phyloP scores from a whole-genome alignment of 2,113 vertebrate genomes.

The Boulengerochromis microlepis region DNA sequence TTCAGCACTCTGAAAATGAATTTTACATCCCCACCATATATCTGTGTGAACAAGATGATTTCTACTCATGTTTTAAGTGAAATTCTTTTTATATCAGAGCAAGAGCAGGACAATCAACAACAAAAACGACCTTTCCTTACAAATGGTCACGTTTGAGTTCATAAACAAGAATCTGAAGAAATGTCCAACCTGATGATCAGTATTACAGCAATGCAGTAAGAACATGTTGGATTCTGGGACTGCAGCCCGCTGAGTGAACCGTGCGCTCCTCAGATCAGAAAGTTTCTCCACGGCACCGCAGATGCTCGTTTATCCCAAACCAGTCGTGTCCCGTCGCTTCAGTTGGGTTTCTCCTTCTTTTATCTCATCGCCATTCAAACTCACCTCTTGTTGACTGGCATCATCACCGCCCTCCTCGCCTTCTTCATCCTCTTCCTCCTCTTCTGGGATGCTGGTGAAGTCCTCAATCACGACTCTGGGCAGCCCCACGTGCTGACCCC shows the following conservation, averaged over 20 bases:
- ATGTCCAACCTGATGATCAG: neutral
- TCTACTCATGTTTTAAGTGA: neutral
- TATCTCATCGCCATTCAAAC: neutral
- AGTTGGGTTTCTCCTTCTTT: neutral
- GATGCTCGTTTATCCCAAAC: neutral
- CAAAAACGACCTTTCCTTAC: neutral
- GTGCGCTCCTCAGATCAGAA: neutral
- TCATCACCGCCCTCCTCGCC: neutral
- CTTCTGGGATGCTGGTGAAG: neutral
- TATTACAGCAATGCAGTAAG: accelerated
- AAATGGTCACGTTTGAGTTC: neutral
- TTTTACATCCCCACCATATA: neutral
- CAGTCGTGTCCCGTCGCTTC: accelerated
- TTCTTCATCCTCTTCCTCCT: neutral
- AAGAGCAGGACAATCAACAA: neutral
- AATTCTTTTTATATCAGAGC: neutral
- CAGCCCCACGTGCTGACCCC: neutral
- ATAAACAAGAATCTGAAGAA: neutral
- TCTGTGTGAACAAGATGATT: neutral
- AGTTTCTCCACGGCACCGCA: neutral
- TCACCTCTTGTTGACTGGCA: neutral
- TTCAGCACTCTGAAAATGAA: accelerated
- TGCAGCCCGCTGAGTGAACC: neutral
- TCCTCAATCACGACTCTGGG: slow-evolving; percentile 6
- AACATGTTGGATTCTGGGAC: neutral